Conservation (phyloP, 2,888 invertebrate genomes). For the Hydraecia micacea region DNA sequence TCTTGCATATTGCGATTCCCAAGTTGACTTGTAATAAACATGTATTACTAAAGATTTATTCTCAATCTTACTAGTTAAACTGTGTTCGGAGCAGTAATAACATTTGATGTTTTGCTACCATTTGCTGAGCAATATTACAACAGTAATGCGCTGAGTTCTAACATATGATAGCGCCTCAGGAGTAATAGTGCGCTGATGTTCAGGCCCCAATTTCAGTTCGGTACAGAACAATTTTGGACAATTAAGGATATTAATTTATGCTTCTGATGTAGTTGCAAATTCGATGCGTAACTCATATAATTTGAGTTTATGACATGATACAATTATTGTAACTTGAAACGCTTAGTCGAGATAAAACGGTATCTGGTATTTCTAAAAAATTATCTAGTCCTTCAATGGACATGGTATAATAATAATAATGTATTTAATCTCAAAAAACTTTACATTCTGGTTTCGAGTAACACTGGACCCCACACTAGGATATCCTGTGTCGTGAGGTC, state of each 20-base stretch:
- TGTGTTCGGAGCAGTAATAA: slow-evolving; percentile 50
- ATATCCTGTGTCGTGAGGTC: too few species aligned
- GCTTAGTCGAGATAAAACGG: neutral
- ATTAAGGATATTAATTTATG: slow-evolving; percentile 44
- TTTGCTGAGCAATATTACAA: slow-evolving; percentile 50
- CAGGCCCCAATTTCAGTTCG: slow-evolving; percentile 39
- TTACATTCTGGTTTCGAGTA: too few species aligned
- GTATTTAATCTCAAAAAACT: too few species aligned
- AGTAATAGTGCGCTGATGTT: slow-evolving; percentile 48
- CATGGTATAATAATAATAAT: neutral
- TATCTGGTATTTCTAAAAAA: neutral
- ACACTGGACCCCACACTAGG: too few species aligned
- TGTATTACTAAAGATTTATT: slow-evolving; percentile 56
- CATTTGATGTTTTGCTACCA: slow-evolving; percentile 60
- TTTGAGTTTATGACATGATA: neutral
- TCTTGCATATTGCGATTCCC: slow-evolving; percentile 23
- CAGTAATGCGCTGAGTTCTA: slow-evolving; percentile 57
- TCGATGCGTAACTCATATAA: neutral
- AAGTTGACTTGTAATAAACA: slow-evolving; percentile 32
- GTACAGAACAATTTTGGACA: slow-evolving; percentile 44
- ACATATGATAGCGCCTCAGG: slow-evolving; percentile 45
- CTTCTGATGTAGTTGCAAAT: slow-evolving; percentile 12
- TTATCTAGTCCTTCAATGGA: neutral
- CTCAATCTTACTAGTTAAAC: slow-evolving; percentile 53
- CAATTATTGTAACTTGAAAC: neutral